phyloP scores from a whole-genome alignment of 2,888 invertebrate genomes.

The Stramonita haemastoma region DNA sequence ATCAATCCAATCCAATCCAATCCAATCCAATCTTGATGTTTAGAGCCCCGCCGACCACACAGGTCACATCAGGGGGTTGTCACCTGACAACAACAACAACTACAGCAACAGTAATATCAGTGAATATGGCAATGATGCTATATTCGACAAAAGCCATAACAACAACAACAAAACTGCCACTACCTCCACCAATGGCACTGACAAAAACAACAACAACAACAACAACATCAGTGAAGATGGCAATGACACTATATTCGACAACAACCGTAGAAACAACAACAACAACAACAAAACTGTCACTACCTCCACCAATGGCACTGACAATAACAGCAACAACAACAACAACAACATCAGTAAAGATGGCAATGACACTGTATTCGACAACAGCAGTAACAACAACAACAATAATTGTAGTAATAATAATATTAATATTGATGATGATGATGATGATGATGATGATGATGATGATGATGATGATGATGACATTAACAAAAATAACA shows the following conservation, averaged over 20 bases:
- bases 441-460: background rate
- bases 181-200: too few species aligned
- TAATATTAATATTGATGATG: background rate
- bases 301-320: too few species aligned
- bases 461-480: background rate
- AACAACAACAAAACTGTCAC: too few species aligned
- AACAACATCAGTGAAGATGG: background rate
- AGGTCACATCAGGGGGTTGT: too few species aligned
- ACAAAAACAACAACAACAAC: too few species aligned
- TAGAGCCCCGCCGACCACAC: too few species aligned
- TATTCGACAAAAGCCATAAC: background rate
- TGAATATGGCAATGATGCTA: too few species aligned
- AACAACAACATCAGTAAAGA: background rate
- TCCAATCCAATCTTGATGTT: too few species aligned
- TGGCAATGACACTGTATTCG: background rate
- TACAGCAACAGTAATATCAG: too few species aligned
- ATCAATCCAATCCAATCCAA: too few species aligned
- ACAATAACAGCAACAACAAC: too few species aligned
- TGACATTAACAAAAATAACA: background rate
- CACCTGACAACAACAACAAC: too few species aligned
- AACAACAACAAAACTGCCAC: background rate
- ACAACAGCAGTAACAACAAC: background rate
- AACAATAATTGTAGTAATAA: background rate
- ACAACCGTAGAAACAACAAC: background rate
- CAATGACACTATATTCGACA: background rate